Evolutionary conservation across 2,888 invertebrate genomes (phyloP), one percentile per base, ranked within the genome.

Genomic region (Thumatha senex): DNA sequence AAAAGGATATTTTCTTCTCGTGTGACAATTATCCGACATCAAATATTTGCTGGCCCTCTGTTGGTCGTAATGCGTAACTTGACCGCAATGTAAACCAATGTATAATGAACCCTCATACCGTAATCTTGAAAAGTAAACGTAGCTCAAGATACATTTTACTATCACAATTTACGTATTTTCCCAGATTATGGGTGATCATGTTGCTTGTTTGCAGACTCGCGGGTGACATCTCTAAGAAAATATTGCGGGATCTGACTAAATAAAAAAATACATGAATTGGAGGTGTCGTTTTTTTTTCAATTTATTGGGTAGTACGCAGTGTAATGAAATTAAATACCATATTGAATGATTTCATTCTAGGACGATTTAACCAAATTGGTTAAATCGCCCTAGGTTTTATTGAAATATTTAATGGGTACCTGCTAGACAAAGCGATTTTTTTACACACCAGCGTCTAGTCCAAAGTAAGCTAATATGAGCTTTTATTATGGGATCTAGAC

Each of bases 11-110:
- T 60, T 58, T 58, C 72, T 58, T 84, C 80, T 89, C 89, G 67
- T 75, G 72, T 90, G 88, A 78, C 90, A 89, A 90, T 89, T 89
- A 89, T 83, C 61, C 69, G 74, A 81, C 78, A 76, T 85, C 86
- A 88, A 90, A 89, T 86, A 87, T 88, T 88, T 87, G 88, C 84
- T 78, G 80, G 84, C 83, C 87, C 87, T 84, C 82, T 78, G 82
- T 72, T 72, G 85, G 72, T 77, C 85, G 88, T 88, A 81, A 88
- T 79, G 76, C 78, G 89, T 85, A 88, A 89, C 81, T 72, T 72
- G 89, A 89, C 74, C 76, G 72, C 51, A 13, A 18, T 10, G 1
- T 0, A 0, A 0, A n/a, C 76, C 67, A 72, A 15, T 40, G 0
- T 59, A 48, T 1, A 15, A 13, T 54, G 75, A 70, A 2, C 72